phyloP scores from a whole-genome alignment of 1,140 invertebrate species.

The Mya arenaria region DNA sequence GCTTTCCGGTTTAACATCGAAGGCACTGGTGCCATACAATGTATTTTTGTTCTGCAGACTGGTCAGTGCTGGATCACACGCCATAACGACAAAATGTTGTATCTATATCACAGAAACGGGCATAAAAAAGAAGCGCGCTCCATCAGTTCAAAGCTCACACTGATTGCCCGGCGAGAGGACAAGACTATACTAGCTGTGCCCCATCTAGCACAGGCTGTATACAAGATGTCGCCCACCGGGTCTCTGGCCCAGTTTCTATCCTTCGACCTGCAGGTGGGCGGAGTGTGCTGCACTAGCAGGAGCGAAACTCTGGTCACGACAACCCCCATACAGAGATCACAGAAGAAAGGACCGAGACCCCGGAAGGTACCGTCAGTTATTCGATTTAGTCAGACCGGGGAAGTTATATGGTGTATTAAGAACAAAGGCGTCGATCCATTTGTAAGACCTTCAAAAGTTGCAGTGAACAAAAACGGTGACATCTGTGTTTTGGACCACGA shows the following conservation, averaged over 20 bases:
- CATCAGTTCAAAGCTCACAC: constrained; percentile 9
- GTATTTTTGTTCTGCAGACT: background rate
- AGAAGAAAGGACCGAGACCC: constrained; percentile 42
- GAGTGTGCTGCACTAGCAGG: constrained; percentile 36
- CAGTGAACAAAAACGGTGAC: constrained; percentile 31
- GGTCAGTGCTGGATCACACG: constrained; percentile 26
- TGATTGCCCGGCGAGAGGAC: constrained; percentile 14
- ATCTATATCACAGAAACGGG: constrained; percentile 46
- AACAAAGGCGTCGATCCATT: constrained; percentile 22
- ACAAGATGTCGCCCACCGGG: constrained; percentile 4
- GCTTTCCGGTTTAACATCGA: constrained; percentile 20
- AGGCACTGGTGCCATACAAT: constrained; percentile 34
- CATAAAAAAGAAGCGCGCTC: constrained; percentile 29
- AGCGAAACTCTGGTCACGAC: constrained; percentile 41
- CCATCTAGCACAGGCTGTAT: constrained; percentile 14
- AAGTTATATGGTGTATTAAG: constrained; percentile 26
- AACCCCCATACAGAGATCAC: constrained; percentile 38
- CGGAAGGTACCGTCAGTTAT: constrained; percentile 12
- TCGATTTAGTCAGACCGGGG: constrained; percentile 10
- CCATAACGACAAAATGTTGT: constrained; percentile 33
- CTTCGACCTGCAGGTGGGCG: constrained; percentile 46
- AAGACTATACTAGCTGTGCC: constrained; percentile 7
- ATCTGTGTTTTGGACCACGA: constrained; percentile 42
- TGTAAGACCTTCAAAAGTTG: constrained; percentile 28
- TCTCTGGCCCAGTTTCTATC: constrained; percentile 20